Conservation (phyloP, 2,888 invertebrate species). For the Ectemnius cavifrons region DNA sequence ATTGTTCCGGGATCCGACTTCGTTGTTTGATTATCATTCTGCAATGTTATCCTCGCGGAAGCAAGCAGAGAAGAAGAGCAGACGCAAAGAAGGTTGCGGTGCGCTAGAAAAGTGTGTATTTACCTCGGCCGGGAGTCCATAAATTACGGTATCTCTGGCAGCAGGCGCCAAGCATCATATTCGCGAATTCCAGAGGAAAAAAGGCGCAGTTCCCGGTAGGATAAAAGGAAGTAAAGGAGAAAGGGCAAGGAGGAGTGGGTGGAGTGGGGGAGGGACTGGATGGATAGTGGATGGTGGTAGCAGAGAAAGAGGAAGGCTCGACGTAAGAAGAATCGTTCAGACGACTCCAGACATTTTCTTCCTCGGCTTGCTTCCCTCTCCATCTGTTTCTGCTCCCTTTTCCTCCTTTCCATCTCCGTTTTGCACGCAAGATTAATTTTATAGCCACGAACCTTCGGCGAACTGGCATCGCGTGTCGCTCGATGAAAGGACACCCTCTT, state of each 20-base stretch:
- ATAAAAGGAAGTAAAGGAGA: slow-evolving; percentile 10
- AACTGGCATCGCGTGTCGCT: slow-evolving; percentile 52
- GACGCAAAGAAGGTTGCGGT: too few species aligned
- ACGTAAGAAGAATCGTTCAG: slow-evolving; percentile 41
- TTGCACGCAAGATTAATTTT: slow-evolving; percentile 63
- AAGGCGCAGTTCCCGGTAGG: slow-evolving; percentile 18
- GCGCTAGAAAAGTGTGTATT: too few species aligned
- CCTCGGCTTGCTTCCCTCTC: slow-evolving; percentile 18
- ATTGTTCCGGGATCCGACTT: too few species aligned
- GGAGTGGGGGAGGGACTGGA: too few species aligned
- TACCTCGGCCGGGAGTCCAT: slow-evolving; percentile 24
- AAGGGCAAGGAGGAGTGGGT: too few species aligned
- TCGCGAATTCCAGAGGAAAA: slow-evolving; percentile 38
- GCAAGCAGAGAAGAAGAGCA: too few species aligned
- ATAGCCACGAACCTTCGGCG: slow-evolving; percentile 51
- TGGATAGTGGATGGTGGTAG: slow-evolving; percentile 6
- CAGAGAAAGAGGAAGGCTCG: slow-evolving; percentile 16
- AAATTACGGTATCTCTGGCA: slow-evolving; percentile 52
- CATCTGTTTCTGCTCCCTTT: slow-evolving; percentile 47
- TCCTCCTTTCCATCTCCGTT: slow-evolving; percentile 54
- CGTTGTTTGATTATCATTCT: too few species aligned
- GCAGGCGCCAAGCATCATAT: slow-evolving; percentile 54
- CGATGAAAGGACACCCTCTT: slow-evolving; percentile 50
- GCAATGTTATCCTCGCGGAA: too few species aligned
- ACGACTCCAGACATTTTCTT: slow-evolving; percentile 37